Base-by-base conservation (phyloP, 2,888 invertebrate genomes). In the Thysanoteuthis rhombus region DNA sequence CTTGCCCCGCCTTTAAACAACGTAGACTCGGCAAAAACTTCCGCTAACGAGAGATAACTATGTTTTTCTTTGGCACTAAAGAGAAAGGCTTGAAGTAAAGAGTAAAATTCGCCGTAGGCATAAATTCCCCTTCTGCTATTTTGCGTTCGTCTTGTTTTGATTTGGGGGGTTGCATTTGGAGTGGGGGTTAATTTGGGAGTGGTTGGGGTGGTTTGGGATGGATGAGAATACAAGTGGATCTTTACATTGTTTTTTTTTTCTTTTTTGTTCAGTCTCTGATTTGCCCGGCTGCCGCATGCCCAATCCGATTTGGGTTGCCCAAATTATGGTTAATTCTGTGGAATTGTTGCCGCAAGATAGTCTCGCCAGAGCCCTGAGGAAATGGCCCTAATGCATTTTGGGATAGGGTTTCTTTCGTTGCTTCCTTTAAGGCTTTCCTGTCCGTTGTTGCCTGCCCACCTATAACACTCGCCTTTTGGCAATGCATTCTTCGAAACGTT, bases 351-450 rank as follows among this genome's bases (percentile, higher is more conserved):
- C 92, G 28, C 42, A 92, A 92, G 92, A 92, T 32, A 92, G 92
- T 92, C 92, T 40, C 42, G 92, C 12, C n/a, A 16, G 92, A 42
- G 92, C 92, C 92, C 45, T n/a, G n/a, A 92, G 92, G 92, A 45
- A 92, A 92, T 92, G 92, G 92, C 92, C 92, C 92, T 92, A 92
- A 92, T 92, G 92, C 92, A 92, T 92, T 40, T 92, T 92, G 92
- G 92, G 92, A 92, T 92, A 75, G 75, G 75, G 19, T n/a, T 75
- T 75, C 75, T n/a, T 12, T 75, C n/a, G 19, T n/a, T 36, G 75
- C 75, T 75, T 75, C 75, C 75, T 75, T 36, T n/a, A 75, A n/a
- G 75, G 75, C 75, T 12, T 75, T 75, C 75, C 75, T 75, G 75
- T n/a, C n/a, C n/a, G n/a, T n/a, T n/a, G 52, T 25, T 25, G 52